phyloP scores from a whole-genome alignment of 2,797 vertebrate genomes.

The Sebastiscus albofasciatus region DNA sequence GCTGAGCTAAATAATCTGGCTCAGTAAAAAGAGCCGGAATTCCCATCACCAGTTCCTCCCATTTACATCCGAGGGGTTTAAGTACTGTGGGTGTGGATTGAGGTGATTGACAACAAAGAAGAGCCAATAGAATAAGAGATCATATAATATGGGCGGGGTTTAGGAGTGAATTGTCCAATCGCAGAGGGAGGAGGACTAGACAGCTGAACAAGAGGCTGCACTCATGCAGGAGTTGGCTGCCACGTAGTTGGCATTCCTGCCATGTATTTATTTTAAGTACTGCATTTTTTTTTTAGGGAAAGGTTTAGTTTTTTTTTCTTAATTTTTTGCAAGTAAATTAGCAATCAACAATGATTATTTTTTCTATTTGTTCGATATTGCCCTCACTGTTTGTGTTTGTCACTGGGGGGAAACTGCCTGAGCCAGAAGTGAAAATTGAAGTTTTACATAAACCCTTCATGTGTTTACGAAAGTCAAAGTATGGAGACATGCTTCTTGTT shows the following conservation, averaged over 20 bases:
- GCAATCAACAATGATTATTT: slow-evolving; percentile 72
- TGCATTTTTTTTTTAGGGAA: background rate
- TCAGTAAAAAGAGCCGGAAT: no score
- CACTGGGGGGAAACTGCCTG: slow-evolving; percentile 88
- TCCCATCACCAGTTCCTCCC: background rate
- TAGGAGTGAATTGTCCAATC: slow-evolving; percentile 55
- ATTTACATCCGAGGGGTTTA: slow-evolving; percentile 39
- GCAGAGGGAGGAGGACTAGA: slow-evolving; percentile 15
- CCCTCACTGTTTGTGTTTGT: slow-evolving; percentile 71
- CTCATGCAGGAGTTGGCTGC: slow-evolving; percentile 69
- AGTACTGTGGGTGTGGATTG: slow-evolving; percentile 13
- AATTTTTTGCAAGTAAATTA: background rate
- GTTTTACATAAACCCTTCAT: slow-evolving; percentile 91
- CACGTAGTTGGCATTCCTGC: slow-evolving; percentile 77
- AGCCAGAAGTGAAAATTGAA: slow-evolving; percentile 92
- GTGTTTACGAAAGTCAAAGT: slow-evolving; percentile 90
- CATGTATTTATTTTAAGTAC: slow-evolving; percentile 19
- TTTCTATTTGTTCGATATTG: slow-evolving; percentile 71
- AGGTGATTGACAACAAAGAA: background rate
- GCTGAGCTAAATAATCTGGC: no score
- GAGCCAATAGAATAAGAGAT: slow-evolving; percentile 42
- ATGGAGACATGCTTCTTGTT: slow-evolving; percentile 92
- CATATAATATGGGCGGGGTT: slow-evolving; percentile 2
- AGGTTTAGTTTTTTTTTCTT: background rate
- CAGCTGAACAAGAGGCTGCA: background rate